Evolutionary conservation across 1,140 invertebrate species (phyloP), one percentile per base, ranked within the genome.

Genomic region (Scaptomyza hsui): DNA sequence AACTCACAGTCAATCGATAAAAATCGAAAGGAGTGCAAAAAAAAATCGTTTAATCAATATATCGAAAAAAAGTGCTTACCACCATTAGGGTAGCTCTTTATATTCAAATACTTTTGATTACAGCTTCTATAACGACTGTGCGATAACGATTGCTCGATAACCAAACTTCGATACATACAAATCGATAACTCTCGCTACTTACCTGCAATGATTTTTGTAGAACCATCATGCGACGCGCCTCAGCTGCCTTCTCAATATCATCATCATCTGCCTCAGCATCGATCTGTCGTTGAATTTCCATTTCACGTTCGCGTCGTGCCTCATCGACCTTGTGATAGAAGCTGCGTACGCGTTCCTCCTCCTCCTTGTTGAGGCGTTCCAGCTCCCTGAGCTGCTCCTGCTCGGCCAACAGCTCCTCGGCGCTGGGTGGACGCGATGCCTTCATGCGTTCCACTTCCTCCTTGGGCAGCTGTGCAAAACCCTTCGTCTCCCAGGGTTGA

Each of bases 401-500:
- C 5, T 82, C 82, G 0, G 55, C 61, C 6, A 49, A 42, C n/a
- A 74, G 49, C 21, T 88, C 82, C 13, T 88, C 83, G 9, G 57
- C 41, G 5, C 61, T 67, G n/a, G 41, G 61, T 0, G 78, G 78
- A 4, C 75, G 55, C 5, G 24, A 35, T 0, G 56, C 59, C 12
- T 65, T 52, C 82, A 88, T 65, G 10, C 75, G 63, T 1, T 89
- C 78, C 13, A 88, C 42, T 2, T 88, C 71, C 1, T 16, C 24
- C n/a, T 68, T 61, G 0, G 48, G 12, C 2, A 86, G 49, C 15
- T 69, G 49, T 1, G 75, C 78, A 19, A 49, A 88, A 0, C 82
- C 82, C 35, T 63, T 70, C 7, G 82, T 78, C 15, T 86, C 71
- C 82, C 82, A 86, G 0, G 82, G 73, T 24, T 52, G 78, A 3